Base-by-base conservation (phyloP, 2,113 vertebrate species). In the Cebidichthys violaceus region DNA sequence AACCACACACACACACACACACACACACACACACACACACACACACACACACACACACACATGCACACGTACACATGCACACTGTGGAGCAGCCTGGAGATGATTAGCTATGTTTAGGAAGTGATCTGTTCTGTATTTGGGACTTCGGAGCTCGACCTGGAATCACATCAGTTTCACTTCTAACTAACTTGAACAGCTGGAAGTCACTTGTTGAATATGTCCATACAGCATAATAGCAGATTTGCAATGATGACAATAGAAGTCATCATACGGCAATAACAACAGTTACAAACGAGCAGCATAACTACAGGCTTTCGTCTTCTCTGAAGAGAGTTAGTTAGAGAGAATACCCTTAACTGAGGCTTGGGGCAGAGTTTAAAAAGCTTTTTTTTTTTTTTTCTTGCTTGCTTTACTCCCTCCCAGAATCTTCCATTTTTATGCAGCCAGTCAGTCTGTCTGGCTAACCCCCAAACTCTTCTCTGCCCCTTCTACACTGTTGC, bases 41-140 rank as follows among this genome's bases (percentile, higher is more conserved):
- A 17, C 43, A 47, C 43, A 47, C 77, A 78, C 85, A 84, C 61
- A 77, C 70, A 77, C 29, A 64, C n/a, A 70, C 22, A 41, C 29
- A 72, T n/a, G n/a, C 45, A 80, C 27, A 81, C 57, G 9, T 41
- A 87, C 78, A 68, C 73, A 79, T 20, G 64, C 62, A 72, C 78
- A 88, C 64, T 41, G 70, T 33, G 29, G 39, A 70, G 45, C 31
- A 45, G 73, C 72, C 82, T 91, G 90, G 83, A 92, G 87, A 74
- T 85, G 75, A 92, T 92, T 92, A 87, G 74, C 79, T 80, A 65
- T 90, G 80, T 90, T 88, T 86, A 82, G 79, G 83, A 92, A 90
- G 79, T 84, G 73, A 88, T 90, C 80, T 88, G 87, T 85, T 87
- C 64, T 85, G 75, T 81, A 76, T 88, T 84, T 79, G 50, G 70